Evolutionary conservation across 2,888 invertebrate genomes (phyloP).

Genomic region (Anarsia innoxiella): DNA sequence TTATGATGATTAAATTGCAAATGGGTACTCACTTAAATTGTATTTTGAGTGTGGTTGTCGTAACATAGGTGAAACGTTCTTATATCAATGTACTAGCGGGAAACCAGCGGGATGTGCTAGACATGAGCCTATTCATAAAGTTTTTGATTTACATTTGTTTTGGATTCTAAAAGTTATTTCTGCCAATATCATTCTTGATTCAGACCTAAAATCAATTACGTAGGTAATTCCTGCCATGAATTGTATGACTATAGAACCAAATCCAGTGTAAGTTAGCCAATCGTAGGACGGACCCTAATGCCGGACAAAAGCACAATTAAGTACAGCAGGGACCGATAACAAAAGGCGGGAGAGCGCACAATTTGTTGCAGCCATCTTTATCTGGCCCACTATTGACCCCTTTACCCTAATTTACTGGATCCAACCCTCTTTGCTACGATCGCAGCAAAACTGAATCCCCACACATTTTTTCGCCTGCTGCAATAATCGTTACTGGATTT

Average conservation of each 20-base stretch:
- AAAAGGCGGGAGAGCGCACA: slow-evolving; percentile 63
- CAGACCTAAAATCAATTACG: slow-evolving; percentile 7
- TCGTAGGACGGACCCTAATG: slow-evolving; percentile 43
- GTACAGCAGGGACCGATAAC: slow-evolving; percentile 67
- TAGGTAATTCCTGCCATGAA: slow-evolving; percentile 24
- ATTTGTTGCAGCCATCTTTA: slow-evolving; percentile 74
- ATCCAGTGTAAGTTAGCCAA: slow-evolving; percentile 47
- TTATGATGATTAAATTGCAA: no score
- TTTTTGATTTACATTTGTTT: no score
- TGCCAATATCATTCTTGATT: no score
- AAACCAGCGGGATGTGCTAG: no score
- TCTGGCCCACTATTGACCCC: slow-evolving; percentile 69
- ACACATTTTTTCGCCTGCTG: slow-evolving; percentile 20
- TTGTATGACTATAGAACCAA: slow-evolving; percentile 37
- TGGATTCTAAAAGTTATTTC: no score
- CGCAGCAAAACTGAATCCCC: slow-evolving; percentile 24
- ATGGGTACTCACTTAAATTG: no score
- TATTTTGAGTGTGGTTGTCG: no score
- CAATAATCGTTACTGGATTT: slow-evolving; percentile 13
- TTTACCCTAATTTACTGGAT: slow-evolving; percentile 67
- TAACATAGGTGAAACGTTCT: no score
- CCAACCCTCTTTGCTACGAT: slow-evolving; percentile 35
- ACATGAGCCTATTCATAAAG: no score
- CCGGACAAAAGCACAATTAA: slow-evolving; percentile 73
- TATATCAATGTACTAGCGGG: no score